Percentiles rank a stretch among this genome's conserved stretches.
Conservation (phyloP, 1,140 invertebrate species). For the Drepana arcuata region DNA sequence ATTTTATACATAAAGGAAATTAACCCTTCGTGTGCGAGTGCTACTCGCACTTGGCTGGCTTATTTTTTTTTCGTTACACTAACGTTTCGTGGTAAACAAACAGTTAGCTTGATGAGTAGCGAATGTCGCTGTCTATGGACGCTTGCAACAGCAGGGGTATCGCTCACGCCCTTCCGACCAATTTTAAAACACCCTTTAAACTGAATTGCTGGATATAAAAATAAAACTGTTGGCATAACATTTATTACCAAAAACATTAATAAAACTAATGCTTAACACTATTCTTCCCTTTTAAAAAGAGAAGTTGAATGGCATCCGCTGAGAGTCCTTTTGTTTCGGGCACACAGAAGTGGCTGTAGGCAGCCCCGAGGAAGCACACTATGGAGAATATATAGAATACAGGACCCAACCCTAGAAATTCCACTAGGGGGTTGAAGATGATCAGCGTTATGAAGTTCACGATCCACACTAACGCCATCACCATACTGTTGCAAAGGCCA, state of each 20-base stretch:
- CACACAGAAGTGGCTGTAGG: slow-evolving; percentile 40
- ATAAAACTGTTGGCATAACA: no score
- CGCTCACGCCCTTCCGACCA: no score
- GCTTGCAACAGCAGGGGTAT: slow-evolving; percentile 11
- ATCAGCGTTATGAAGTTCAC: slow-evolving; percentile 48
- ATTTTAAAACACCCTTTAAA: no score
- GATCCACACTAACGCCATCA: slow-evolving; percentile 47
- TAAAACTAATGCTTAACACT: no score
- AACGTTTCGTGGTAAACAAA: no score
- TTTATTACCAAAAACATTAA: no score
- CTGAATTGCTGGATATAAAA: no score
- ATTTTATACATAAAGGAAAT: no score
- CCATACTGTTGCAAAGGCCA: slow-evolving; percentile 45
- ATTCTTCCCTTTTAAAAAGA: slow-evolving; percentile 37
- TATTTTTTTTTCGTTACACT: not conserved
- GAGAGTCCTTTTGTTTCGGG: slow-evolving; percentile 55
- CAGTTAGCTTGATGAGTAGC: no score
- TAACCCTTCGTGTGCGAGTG: not conserved
- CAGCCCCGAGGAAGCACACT: slow-evolving; percentile 35
- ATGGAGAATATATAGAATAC: slow-evolving; percentile 44
- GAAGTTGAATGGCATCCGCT: slow-evolving; percentile 39
- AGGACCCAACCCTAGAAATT: slow-evolving; percentile 31
- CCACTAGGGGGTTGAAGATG: slow-evolving; percentile 47
- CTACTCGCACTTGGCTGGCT: not conserved
- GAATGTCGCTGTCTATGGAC: no score